Evolutionary conservation across 2,888 invertebrate species (phyloP), one percentile per base, ranked within the genome.

Genomic region (Julus scanicus): DNA sequence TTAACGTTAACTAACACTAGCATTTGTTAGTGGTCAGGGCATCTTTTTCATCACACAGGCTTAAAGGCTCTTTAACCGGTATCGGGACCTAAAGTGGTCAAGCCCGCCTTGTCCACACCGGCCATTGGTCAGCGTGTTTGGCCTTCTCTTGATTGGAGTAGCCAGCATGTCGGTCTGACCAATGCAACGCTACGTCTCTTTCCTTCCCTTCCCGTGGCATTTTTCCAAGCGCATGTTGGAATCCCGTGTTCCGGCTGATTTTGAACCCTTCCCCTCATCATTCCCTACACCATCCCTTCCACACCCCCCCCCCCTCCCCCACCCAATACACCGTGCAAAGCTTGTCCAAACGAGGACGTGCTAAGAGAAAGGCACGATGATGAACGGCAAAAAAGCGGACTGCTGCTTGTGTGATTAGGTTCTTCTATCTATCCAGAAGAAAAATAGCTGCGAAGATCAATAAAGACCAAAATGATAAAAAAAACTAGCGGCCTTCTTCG

Each of bases 381-480:
- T 63, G 63, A 63, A 63, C 63, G 63, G 63, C n/a, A 15, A 63
- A 63, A 63, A 63, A 63, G 20, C 20, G 63, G 63, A 63, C 63
- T 63, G 63, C 63, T 63, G 63, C 63, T n/a, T 63, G 63, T 63
- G 63, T 63, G 63, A 63, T 63, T 63, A 63, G 63, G 63, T 63
- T 63, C 63, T 20, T 20, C n/a, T n/a, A n/a, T 63, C 63, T 63
- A 63, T 63, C n/a, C 63, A 63, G 63, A 63, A 63, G 63, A 63
- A 63, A 63, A 63, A 63, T 63, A 63, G 63, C 63, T 63, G 63
- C 63, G n/a, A 20, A 63, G 63, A 63, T 63, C 63, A 63, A 63
- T 63, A 63, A 63, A 63, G 63, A 63, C 63, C 63, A 63, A 63
- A 63, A 63, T 63, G 63, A 63, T 63, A 63, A 63, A 63, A 63